These are phyloP conservation scores for Xanthia togata DNA, from an alignment of 2,888 invertebrate genomes.

Conservation along the genomic window DNA sequence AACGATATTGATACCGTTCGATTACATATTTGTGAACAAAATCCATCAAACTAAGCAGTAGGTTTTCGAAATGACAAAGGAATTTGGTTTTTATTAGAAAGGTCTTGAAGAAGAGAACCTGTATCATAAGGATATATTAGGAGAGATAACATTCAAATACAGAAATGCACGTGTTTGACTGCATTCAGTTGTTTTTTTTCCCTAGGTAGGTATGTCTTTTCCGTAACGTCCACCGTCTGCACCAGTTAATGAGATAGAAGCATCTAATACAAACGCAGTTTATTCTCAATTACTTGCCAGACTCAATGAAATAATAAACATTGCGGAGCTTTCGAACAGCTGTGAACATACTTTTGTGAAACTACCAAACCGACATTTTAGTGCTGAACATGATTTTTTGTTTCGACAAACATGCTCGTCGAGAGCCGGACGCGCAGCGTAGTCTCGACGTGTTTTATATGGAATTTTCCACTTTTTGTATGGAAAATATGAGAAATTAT, in stretches of 20 bases:
- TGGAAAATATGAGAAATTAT: no score
- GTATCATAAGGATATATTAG: not conserved
- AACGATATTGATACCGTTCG: not conserved
- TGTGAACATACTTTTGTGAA: slow-evolving; percentile 23
- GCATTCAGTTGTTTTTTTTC: no score
- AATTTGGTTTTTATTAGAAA: not conserved
- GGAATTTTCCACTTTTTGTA: no score
- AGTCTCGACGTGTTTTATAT: no score
- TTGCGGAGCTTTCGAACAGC: slow-evolving; percentile 27
- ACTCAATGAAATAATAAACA: slow-evolving; percentile 50
- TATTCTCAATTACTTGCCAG: slow-evolving; percentile 15
- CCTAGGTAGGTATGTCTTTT: not conserved
- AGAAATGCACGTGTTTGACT: not conserved
- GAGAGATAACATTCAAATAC: not conserved
- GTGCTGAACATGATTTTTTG: slow-evolving; percentile 13
- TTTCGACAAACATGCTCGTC: slow-evolving; percentile 10
- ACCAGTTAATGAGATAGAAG: slow-evolving; percentile 16
- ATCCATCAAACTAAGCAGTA: no score
- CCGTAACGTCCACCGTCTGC: not conserved
- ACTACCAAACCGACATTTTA: not conserved
- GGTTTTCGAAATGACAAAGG: not conserved
- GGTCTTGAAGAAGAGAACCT: not conserved
- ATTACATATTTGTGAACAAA: not conserved
- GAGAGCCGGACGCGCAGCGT: no score
- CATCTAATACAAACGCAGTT: slow-evolving; percentile 16